Evolutionary conservation across 2,888 invertebrate genomes (phyloP).

Genomic region (Melieria omissa): DNA sequence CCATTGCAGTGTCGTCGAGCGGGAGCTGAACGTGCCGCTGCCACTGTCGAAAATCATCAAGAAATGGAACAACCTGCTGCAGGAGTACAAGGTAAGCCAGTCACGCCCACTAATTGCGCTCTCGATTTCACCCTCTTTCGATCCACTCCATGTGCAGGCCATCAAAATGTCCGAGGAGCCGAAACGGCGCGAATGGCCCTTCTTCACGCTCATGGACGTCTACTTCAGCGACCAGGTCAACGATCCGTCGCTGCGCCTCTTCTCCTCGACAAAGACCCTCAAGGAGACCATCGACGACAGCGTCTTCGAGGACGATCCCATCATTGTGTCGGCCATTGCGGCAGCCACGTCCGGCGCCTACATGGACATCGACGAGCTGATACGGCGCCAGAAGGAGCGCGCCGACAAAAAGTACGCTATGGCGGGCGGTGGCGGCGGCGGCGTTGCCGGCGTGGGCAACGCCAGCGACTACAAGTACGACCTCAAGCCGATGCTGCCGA

Average conservation of each 20-base stretch:
- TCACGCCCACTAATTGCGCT: conserved; percentile 17
- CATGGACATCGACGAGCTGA: conserved; percentile 66
- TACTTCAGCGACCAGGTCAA: conserved; percentile 68
- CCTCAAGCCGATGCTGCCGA: conserved; percentile 59
- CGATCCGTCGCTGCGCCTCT: conserved; percentile 66
- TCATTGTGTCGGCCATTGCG: conserved; percentile 66
- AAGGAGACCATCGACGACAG: conserved; percentile 67
- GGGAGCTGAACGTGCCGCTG: conserved; percentile 66
- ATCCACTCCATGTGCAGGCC: conserved; percentile 50
- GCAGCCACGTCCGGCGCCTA: conserved; percentile 66
- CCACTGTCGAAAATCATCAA: conserved; percentile 67
- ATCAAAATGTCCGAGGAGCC: conserved; percentile 68
- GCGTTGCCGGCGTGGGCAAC: conserved; percentile 36
- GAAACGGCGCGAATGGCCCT: conserved; percentile 67
- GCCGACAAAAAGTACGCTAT: conserved; percentile 56
- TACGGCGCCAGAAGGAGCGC: conserved; percentile 62
- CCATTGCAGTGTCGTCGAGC: conserved; percentile 63
- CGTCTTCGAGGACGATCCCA: conserved; percentile 67
- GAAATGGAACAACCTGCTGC: conserved; percentile 67
- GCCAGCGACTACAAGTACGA: conserved; percentile 59
- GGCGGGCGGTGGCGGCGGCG: conserved; percentile 39
- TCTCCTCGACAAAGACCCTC: conserved; percentile 67
- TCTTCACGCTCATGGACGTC: conserved; percentile 67
- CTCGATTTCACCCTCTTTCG: background rate
- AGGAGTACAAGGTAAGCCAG: conserved; percentile 65